Conservation (phyloP, 2,888 invertebrate species). For the Hetaerina titia region DNA sequence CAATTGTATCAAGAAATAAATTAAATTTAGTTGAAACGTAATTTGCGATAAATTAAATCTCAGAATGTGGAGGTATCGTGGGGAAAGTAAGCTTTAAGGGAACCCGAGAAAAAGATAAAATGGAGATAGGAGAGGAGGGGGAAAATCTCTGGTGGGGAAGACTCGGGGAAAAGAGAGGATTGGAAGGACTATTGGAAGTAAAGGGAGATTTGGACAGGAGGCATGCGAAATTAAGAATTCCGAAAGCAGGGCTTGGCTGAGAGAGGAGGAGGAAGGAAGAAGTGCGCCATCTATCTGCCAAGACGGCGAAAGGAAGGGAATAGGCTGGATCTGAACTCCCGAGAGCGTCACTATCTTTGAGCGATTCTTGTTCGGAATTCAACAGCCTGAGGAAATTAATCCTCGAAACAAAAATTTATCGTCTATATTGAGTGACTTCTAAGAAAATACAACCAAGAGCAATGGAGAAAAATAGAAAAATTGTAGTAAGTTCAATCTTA, state of each 20-base stretch:
- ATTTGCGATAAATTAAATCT: background rate
- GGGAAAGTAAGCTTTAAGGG: background rate
- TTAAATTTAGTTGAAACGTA: too few species aligned
- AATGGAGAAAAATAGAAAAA: too few species aligned
- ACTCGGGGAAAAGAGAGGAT: background rate
- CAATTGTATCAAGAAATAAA: too few species aligned
- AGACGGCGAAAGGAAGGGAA: slow-evolving; percentile 31
- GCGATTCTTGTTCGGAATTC: background rate
- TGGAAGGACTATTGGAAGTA: slow-evolving; percentile 10
- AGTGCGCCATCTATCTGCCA: slow-evolving; percentile 46
- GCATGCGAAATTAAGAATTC: slow-evolving; percentile 61
- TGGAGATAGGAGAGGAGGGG: background rate
- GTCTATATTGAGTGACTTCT: too few species aligned
- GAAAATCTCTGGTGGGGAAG: background rate
- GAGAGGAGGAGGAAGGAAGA: background rate
- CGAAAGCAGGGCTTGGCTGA: background rate
- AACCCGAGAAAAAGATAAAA: too few species aligned
- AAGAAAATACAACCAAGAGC: too few species aligned
- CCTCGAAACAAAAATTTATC: background rate
- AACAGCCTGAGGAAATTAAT: background rate
- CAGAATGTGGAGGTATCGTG: too few species aligned
- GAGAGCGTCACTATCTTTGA: background rate
- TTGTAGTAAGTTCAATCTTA: too few species aligned
- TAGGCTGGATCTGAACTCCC: background rate
- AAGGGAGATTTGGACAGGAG: slow-evolving; percentile 56